Evolutionary conservation across 2,113 vertebrate species (phyloP).

Genomic region (Jaculus jaculus): DNA sequence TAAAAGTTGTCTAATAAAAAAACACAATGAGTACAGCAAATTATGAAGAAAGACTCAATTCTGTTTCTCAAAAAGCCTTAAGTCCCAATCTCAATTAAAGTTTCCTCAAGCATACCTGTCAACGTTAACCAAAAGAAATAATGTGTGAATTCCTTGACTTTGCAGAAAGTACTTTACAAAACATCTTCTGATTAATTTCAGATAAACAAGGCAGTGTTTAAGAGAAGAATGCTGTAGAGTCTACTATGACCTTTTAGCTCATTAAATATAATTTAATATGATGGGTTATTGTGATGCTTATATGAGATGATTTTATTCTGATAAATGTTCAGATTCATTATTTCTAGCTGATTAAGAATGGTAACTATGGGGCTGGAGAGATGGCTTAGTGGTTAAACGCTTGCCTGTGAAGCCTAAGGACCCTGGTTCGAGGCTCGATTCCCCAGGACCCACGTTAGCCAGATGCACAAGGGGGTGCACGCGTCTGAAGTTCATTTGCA

Average conservation of each 20-base stretch:
- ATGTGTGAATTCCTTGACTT: conserved; percentile 26
- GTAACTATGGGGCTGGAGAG: no score
- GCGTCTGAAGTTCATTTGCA: no score
- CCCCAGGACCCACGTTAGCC: no score
- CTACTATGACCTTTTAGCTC: neutral
- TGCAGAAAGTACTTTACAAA: conserved; percentile 28
- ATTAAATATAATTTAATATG: conserved; percentile 42
- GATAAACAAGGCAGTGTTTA: conserved; percentile 32
- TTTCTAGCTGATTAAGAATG: conserved; percentile 49
- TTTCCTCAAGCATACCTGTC: neutral
- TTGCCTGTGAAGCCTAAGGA: no score
- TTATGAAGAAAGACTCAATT: neutral
- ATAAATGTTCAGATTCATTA: conserved; percentile 38
- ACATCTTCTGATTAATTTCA: conserved; percentile 37
- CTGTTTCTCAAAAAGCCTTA: conserved; percentile 37
- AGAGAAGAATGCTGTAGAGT: conserved; percentile 5
- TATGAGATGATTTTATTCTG: conserved; percentile 49
- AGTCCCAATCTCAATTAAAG: neutral
- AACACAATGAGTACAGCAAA: conserved; percentile 44
- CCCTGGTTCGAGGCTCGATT: no score
- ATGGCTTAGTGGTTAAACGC: no score
- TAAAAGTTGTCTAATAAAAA: conserved; percentile 24
- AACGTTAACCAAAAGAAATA: conserved; percentile 45
- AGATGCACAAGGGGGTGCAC: no score
- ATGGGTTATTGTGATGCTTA: conserved; percentile 47